A percentile compares a stretch with the other conserved stretches of the same genome.
phyloP scores from a whole-genome alignment of 1,140 invertebrate genomes.

The Pachyrhynchus sulphureomaculatus region DNA sequence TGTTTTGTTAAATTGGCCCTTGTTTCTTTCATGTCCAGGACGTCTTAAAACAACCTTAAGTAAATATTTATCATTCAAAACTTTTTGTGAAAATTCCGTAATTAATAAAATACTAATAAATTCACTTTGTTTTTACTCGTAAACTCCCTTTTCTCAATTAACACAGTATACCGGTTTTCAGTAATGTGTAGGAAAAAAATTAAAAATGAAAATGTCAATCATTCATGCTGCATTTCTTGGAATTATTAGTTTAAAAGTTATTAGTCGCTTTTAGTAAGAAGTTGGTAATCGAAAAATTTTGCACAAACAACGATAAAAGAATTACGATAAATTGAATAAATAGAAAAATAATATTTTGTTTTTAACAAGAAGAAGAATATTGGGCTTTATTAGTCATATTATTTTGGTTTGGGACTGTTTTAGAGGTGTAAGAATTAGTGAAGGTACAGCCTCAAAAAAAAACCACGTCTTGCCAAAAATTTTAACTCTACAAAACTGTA shows the following conservation, averaged over 20 bases:
- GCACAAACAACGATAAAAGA: neutral
- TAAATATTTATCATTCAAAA: slow-evolving; percentile 8
- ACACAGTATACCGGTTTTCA: neutral
- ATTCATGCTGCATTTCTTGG: neutral
- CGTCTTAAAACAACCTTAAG: neutral
- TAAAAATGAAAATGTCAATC: slow-evolving; percentile 6
- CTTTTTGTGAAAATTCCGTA: slow-evolving; percentile 1
- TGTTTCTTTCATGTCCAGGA: too few species aligned
- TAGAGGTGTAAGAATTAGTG: too few species aligned
- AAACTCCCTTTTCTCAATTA: slow-evolving; percentile 8
- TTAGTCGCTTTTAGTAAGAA: neutral
- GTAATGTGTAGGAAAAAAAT: neutral
- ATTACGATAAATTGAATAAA: too few species aligned
- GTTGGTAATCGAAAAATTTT: neutral
- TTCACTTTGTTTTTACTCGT: slow-evolving; percentile 4
- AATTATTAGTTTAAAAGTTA: neutral
- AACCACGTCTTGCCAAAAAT: too few species aligned
- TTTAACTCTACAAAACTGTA: too few species aligned
- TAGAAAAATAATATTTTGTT: too few species aligned
- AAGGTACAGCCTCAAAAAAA: too few species aligned
- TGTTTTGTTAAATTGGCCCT: too few species aligned
- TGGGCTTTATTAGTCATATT: too few species aligned
- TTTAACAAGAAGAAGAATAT: too few species aligned
- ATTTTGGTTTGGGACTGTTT: too few species aligned
- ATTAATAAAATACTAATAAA: slow-evolving; percentile 6